phyloP scores from a whole-genome alignment of 2,888 invertebrate genomes.

The Hipparchia sbordonii region DNA sequence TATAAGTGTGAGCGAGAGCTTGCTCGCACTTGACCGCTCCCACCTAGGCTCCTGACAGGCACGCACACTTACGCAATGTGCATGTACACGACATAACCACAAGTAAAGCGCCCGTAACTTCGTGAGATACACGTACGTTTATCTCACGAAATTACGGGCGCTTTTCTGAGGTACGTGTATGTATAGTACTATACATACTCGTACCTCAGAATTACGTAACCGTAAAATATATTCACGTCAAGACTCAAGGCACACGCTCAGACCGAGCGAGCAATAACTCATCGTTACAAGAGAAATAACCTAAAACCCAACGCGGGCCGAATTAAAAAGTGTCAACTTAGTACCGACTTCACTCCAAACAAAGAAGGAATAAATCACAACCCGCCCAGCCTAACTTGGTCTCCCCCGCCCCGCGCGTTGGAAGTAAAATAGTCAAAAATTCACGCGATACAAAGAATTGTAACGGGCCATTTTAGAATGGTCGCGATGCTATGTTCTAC shows the following conservation, averaged over 20 bases:
- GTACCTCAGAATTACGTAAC: slow-evolving; percentile 17
- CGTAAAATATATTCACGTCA: slow-evolving; percentile 36
- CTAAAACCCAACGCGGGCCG: slow-evolving; percentile 39
- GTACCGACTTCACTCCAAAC: slow-evolving; percentile 66
- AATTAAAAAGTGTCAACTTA: slow-evolving; percentile 65
- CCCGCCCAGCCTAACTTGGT: slow-evolving; percentile 49
- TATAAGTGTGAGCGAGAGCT: too few relatives aligned
- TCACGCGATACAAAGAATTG: slow-evolving; percentile 64
- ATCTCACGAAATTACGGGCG: too few relatives aligned
- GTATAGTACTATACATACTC: too few relatives aligned
- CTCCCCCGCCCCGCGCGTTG: slow-evolving; percentile 50
- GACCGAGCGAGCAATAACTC: slow-evolving; percentile 43
- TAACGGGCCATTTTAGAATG: slow-evolving; percentile 46
- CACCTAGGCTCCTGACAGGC: too few relatives aligned
- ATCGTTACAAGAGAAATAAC: slow-evolving; percentile 43
- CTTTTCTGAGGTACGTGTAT: too few relatives aligned
- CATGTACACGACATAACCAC: too few relatives aligned
- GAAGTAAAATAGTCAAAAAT: slow-evolving; percentile 47
- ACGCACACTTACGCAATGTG: too few relatives aligned
- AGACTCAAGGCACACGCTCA: slow-evolving; percentile 23
- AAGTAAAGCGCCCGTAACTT: too few relatives aligned
- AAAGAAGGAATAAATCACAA: slow-evolving; percentile 80
- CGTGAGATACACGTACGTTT: too few relatives aligned
- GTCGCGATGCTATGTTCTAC: slow-evolving; percentile 46
- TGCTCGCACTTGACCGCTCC: too few relatives aligned